A percentile compares a stretch with the other conserved stretches of the same genome.
Conservation (phyloP, 2,797 vertebrate species). For the Manis javanica region DNA sequence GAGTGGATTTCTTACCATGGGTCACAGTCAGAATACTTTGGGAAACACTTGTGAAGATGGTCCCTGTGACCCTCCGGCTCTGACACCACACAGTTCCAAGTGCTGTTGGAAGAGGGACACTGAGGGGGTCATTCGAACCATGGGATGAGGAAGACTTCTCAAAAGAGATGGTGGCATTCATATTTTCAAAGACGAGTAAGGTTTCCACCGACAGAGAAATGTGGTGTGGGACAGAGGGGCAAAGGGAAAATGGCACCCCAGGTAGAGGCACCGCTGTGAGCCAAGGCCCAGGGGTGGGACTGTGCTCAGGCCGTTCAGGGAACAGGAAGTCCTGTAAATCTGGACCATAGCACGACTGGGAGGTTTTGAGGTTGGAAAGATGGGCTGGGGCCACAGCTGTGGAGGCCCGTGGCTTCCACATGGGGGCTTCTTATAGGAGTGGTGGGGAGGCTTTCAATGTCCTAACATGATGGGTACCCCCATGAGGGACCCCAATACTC, state of each 20-base stretch:
- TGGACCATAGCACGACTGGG: not conserved
- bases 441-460: not conserved
- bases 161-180: not conserved
- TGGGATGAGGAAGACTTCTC: not conserved
- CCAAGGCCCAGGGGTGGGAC: not conserved
- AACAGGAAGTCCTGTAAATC: not conserved
- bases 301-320: not conserved
- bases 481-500: not conserved
- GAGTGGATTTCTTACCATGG: not conserved
- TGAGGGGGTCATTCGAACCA: not conserved
- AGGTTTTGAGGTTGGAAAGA: not conserved
- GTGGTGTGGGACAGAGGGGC: rapidly evolving
- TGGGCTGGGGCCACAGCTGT: not conserved
- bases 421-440: not conserved
- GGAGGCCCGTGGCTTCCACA: not conserved
- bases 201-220: not conserved
- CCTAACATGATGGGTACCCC: too few relatives aligned
- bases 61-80: not conserved
- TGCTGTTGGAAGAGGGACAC: not conserved
- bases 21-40: not conserved
- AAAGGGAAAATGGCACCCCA: not conserved
- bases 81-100: not conserved
- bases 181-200: not conserved
- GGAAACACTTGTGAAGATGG: not conserved
- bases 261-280: not conserved